These are phyloP conservation scores for Orius laevigatus DNA, from an alignment of 1,140 invertebrate genomes.

Conservation along the genomic window DNA sequence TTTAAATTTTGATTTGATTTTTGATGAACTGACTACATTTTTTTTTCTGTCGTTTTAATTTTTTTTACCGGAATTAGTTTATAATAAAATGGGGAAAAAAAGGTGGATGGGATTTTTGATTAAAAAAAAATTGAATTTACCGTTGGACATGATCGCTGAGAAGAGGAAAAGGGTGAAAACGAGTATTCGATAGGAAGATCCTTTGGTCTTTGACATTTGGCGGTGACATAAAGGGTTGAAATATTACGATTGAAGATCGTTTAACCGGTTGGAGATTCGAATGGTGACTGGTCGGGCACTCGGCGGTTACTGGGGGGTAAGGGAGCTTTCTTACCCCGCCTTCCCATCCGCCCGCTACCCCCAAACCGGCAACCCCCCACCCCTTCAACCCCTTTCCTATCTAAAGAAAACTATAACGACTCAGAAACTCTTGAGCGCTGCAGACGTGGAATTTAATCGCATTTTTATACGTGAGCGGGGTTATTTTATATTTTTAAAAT, in stretches of 20 bases:
- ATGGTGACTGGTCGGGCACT: neutral
- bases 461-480: too few relatives aligned
- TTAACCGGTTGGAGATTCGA: neutral
- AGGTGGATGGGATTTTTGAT: neutral
- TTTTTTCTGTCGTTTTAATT: neutral
- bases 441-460: too few relatives aligned
- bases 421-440: too few relatives aligned
- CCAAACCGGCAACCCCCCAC: neutral
- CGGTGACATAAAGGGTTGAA: neutral
- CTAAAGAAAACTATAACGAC: too few relatives aligned
- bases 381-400: neutral
- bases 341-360: too few relatives aligned
- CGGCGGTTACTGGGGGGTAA: neutral
- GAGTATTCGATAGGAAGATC: conserved; percentile 7
- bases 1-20: too few relatives aligned
- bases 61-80: too few relatives aligned
- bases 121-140: neutral
- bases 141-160: conserved; percentile 13
- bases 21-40: too few relatives aligned
- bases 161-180: conserved; percentile 9
- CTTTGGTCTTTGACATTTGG: neutral
- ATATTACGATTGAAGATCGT: too few relatives aligned
- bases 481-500: too few relatives aligned
- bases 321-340: too few relatives aligned
- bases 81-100: too few relatives aligned